Evolutionary conservation across 2,888 invertebrate species (phyloP).

Genomic region (Archips xylosteana): DNA sequence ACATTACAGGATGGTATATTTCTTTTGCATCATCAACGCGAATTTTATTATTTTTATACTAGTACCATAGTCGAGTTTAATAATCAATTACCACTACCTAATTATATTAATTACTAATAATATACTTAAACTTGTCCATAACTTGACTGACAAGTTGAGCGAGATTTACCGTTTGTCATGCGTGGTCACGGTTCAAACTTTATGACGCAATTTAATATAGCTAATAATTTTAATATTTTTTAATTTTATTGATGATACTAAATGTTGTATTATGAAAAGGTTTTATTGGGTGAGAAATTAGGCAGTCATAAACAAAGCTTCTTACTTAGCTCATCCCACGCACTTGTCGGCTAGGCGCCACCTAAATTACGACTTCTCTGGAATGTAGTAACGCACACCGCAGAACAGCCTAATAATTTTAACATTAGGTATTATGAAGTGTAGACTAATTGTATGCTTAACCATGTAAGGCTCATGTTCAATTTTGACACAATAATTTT

Average conservation of each 20-base stretch:
- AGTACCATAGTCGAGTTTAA: too few species aligned
- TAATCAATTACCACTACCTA: too few species aligned
- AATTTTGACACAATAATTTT: too few species aligned
- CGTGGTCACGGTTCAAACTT: too few species aligned
- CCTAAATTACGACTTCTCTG: slow-evolving; percentile 26
- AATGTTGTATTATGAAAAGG: not conserved
- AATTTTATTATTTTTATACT: not conserved
- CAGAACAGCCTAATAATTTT: slow-evolving; percentile 19
- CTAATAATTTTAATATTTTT: not conserved
- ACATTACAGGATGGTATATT: not conserved
- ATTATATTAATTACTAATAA: too few species aligned
- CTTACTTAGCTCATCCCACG: slow-evolving; percentile 21
- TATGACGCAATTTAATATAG: not conserved
- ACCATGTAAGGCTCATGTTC: too few species aligned
- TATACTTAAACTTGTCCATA: not conserved
- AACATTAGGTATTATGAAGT: slow-evolving; percentile 1
- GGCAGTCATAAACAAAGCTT: not conserved
- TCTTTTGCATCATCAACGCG: not conserved
- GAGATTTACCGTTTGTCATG: too few species aligned
- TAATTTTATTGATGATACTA: too few species aligned
- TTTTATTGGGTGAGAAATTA: slow-evolving; percentile 15
- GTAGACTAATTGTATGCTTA: not conserved
- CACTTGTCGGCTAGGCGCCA: slow-evolving; percentile 33
- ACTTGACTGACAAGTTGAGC: not conserved
- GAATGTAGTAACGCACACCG: slow-evolving; percentile 29